Conservation (phyloP, 2,113 vertebrate species). For the Reinhardtius hippoglossoides region DNA sequence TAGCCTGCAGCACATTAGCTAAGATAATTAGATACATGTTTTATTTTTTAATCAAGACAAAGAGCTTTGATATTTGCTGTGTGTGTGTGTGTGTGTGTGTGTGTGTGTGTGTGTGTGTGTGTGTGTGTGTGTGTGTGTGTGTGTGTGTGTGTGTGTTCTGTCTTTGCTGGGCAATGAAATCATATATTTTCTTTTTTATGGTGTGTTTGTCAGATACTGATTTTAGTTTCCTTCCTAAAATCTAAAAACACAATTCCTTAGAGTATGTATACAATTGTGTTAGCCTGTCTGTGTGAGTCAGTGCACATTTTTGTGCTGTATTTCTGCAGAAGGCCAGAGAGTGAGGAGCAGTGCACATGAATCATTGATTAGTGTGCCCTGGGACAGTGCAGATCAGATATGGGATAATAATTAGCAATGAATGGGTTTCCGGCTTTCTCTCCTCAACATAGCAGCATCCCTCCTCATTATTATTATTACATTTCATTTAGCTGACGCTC, state of each 20-base stretch:
- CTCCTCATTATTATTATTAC: neutral
- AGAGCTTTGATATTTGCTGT: neutral
- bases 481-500: no score
- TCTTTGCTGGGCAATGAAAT: neutral
- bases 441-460: neutral
- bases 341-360: constrained; percentile 6
- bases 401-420: constrained; percentile 24
- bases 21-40: constrained; percentile 14
- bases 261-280: neutral
- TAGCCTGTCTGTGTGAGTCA: neutral
- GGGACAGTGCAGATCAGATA: constrained; percentile 13
- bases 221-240: constrained; percentile 3
- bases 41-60: constrained; percentile 14
- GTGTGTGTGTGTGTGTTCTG: neutral
- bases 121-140: no score
- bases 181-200: neutral
- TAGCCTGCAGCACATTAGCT: constrained; percentile 17
- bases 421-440: constrained; percentile 9
- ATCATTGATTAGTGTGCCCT: constrained; percentile 34
- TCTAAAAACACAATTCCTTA: neutral
- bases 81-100: neutral
- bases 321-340: neutral
- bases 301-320: neutral
- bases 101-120: neutral
- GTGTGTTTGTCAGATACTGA: neutral